A percentile compares a stretch with the other conserved stretches of the same genome.
phyloP scores from a whole-genome alignment of 2,113 vertebrate genomes.

The Saimiri boliviensis region DNA sequence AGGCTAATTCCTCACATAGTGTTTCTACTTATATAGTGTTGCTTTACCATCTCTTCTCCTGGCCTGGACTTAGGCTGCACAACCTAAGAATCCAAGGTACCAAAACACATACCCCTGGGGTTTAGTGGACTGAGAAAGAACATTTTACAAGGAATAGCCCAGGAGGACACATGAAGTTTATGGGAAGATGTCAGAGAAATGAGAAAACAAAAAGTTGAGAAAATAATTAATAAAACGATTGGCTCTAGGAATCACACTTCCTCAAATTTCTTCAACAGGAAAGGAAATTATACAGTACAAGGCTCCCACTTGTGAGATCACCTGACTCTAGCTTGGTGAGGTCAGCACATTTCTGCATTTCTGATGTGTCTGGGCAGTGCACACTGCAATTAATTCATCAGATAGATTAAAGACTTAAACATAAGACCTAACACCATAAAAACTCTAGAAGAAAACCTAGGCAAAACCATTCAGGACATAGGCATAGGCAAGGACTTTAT shows the following conservation, averaged over 20 bases:
- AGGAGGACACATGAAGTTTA: neutral
- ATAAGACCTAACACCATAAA: too few species aligned
- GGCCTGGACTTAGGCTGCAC: rapidly evolving
- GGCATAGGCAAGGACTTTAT: too few species aligned
- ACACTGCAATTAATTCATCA: too few species aligned
- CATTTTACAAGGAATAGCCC: neutral
- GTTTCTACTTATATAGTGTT: rapidly evolving
- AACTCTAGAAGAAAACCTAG: too few species aligned
- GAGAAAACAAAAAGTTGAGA: neutral
- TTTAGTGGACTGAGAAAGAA: neutral
- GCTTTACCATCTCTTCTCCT: neutral
- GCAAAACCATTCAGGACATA: too few species aligned
- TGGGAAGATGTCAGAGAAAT: neutral
- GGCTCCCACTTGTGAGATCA: rapidly evolving
- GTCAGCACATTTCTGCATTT: neutral
- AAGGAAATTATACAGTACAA: neutral
- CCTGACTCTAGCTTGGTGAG: neutral
- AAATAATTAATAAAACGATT: neutral
- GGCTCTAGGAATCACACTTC: rapidly evolving
- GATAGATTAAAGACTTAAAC: too few species aligned
- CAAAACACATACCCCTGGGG: neutral
- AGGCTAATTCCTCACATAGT: neutral
- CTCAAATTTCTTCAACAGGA: neutral
- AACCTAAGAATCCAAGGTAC: neutral
- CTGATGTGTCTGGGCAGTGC: rapidly evolving